phyloP scores from a whole-genome alignment of 1,140 invertebrate species.

The Caenorhabditis tropicalis region DNA sequence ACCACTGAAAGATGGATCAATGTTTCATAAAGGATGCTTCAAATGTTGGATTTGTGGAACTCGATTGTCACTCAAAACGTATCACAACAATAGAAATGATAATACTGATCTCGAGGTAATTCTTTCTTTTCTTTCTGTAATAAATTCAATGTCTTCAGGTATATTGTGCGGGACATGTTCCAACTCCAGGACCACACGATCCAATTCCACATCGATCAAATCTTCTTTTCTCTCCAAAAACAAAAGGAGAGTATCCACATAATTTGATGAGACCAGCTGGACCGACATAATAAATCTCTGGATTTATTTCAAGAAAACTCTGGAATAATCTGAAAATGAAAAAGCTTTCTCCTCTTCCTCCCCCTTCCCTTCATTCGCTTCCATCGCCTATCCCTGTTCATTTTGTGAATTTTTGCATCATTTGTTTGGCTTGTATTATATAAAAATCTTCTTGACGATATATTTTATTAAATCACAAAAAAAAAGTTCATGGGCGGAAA shows the following conservation, averaged over 20 bases:
- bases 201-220: constrained; percentile 71
- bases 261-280: constrained; percentile 65
- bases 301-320: not conserved
- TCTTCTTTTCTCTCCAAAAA: constrained; percentile 70
- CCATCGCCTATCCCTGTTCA: constrained; percentile 2
- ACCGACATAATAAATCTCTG: constrained; percentile 48
- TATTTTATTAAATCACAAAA: not conserved
- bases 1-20: constrained; percentile 68
- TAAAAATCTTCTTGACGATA: not conserved
- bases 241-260: constrained; percentile 71
- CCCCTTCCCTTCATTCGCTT: not conserved
- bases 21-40: constrained; percentile 72
- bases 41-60: constrained; percentile 72
- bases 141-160: constrained; percentile 60
- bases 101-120: constrained; percentile 70
- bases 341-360: not conserved
- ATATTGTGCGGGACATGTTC: constrained; percentile 71
- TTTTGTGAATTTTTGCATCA: constrained; percentile 15
- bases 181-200: constrained; percentile 71
- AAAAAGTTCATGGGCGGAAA: too few species aligned
- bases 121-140: not conserved
- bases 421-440: constrained; percentile 35
- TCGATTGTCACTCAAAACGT: constrained; percentile 68
- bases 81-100: constrained; percentile 71
- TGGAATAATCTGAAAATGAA: constrained; percentile 10